phyloP scores from a whole-genome alignment of 2,888 invertebrate species.

The Scaeva pyrastri region DNA sequence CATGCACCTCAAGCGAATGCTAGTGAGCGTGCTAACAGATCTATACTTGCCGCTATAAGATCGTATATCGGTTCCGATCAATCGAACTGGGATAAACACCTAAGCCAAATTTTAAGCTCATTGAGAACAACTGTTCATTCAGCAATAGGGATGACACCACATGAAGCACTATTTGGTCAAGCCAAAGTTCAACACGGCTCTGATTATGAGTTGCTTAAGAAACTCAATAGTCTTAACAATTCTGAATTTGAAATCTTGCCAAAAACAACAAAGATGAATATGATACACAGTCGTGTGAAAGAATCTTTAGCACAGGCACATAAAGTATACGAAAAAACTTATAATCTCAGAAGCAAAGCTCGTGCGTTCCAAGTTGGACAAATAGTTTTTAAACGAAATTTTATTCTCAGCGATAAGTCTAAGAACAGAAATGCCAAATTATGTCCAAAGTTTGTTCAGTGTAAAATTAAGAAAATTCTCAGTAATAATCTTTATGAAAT shows the following conservation, averaged over 20 bases:
- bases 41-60: background rate
- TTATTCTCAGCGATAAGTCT: constrained; percentile 5
- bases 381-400: background rate
- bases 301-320: constrained; percentile 8
- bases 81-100: constrained; percentile 5
- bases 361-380: constrained; percentile 3
- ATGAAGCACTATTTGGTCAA: constrained; percentile 5
- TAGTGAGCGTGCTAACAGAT: constrained; percentile 3
- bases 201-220: background rate
- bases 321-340: constrained; percentile 10
- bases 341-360: background rate
- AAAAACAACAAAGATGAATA: background rate
- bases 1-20: constrained; percentile 7
- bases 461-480: background rate
- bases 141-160: background rate
- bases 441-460: constrained; percentile 25
- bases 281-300: constrained; percentile 1
- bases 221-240: constrained; percentile 12
- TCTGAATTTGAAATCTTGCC: background rate
- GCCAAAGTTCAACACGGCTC: constrained; percentile 6
- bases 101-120: background rate
- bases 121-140: constrained; percentile 7
- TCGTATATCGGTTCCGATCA: constrained; percentile 3
- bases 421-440: constrained; percentile 8
- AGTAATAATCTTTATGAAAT: background rate